phyloP scores from a whole-genome alignment of 2,888 invertebrate genomes.

The Nomada hirtipes region DNA sequence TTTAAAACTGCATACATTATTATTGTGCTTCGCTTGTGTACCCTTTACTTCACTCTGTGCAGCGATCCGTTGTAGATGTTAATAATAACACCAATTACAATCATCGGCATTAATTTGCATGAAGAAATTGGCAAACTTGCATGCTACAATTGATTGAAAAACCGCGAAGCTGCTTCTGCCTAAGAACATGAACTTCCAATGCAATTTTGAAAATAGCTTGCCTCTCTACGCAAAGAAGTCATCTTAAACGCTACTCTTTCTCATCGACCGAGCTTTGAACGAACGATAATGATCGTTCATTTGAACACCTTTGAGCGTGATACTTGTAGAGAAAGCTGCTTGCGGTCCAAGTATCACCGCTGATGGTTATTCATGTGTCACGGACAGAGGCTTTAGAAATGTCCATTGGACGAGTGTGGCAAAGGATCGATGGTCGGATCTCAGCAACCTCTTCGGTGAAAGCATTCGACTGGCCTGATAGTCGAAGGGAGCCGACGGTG shows the following conservation, averaged over 20 bases:
- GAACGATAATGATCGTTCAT: constrained; percentile 1
- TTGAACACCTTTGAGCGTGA: constrained; percentile 32
- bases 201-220: no score
- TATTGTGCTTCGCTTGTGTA: no score
- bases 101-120: no score
- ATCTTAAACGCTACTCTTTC: background rate
- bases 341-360: constrained; percentile 24
- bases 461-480: constrained; percentile 32
- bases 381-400: constrained; percentile 43
- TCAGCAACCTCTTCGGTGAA: constrained; percentile 31
- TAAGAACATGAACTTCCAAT: no score
- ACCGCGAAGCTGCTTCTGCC: no score
- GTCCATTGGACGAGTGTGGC: constrained; percentile 29
- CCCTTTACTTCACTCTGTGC: no score
- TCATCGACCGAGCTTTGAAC: background rate
- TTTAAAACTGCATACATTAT: no score
- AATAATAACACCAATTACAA: no score
- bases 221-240: background rate
- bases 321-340: constrained; percentile 28
- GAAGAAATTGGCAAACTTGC: no score
- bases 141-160: no score
- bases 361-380: constrained; percentile 64
- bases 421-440: constrained; percentile 44
- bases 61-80: no score
- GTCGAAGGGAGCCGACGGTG: constrained; percentile 16